phyloP scores from a whole-genome alignment of 1,140 invertebrate species.

The Drosophila ironensis region DNA sequence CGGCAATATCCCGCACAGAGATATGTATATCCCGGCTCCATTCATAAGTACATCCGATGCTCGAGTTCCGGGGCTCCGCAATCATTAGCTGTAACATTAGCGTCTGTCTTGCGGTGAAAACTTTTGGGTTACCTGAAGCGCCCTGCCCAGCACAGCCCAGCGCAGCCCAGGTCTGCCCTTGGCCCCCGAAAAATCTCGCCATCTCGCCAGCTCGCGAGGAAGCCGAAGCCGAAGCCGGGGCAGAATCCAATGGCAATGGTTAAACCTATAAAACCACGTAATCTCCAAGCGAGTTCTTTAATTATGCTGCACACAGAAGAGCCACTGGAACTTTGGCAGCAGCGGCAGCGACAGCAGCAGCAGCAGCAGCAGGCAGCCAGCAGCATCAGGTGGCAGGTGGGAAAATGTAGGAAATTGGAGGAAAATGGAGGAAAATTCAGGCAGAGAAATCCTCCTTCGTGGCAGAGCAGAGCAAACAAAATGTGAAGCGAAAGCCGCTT shows the following conservation, averaged over 20 bases:
- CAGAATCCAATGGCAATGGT: conserved; percentile 47
- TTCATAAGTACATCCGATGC: not conserved
- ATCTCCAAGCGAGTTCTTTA: conserved; percentile 78
- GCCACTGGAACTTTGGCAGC: conserved; percentile 26
- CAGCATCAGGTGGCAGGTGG: conserved; percentile 24
- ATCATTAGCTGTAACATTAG: conserved; percentile 48
- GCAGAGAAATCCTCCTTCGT: not conserved
- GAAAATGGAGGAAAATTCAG: conserved; percentile 1
- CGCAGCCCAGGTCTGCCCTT: too few species aligned
- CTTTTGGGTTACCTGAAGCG: conserved; percentile 33
- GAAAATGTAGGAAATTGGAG: not conserved
- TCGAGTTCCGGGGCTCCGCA: conserved; percentile 10
- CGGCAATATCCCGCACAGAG: not conserved
- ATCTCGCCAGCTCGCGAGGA: not conserved
- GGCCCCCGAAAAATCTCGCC: not conserved
- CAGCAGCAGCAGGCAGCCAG: not conserved
- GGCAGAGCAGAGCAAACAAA: conserved; percentile 55
- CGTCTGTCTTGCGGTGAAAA: conserved; percentile 40
- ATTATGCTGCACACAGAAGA: conserved; percentile 74
- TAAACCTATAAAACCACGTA: conserved; percentile 74
- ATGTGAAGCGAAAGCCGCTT: conserved; percentile 73
- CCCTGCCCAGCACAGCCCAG: not conserved
- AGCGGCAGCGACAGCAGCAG: too few species aligned
- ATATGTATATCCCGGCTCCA: not conserved
- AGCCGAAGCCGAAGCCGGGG: too few species aligned